Evolutionary conservation across 2,797 vertebrate species (phyloP).

Genomic region (Chiroxiphia lanceolata): DNA sequence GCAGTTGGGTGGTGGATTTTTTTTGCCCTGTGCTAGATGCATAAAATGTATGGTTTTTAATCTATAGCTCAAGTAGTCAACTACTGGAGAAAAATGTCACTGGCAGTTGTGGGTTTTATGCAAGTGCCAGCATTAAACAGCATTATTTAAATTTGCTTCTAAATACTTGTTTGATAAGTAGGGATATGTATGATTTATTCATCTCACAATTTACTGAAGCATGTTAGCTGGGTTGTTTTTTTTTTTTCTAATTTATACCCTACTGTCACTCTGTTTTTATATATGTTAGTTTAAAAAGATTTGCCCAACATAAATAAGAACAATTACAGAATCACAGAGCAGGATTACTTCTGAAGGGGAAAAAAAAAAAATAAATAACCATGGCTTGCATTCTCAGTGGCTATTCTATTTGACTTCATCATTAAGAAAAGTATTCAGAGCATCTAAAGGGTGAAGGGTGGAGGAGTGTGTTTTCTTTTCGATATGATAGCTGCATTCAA

Average conservation of each 20-base stretch:
- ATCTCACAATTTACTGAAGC: constrained; percentile 69
- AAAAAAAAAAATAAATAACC: background rate
- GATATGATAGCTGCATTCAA: constrained; percentile 81
- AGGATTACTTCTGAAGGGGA: constrained; percentile 69
- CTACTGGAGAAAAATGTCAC: constrained; percentile 26
- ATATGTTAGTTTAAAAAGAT: constrained; percentile 71
- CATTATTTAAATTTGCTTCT: constrained; percentile 73
- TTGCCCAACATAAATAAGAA: constrained; percentile 72
- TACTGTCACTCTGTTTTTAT: constrained; percentile 66
- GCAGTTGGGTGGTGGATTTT: background rate
- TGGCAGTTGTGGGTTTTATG: constrained; percentile 60
- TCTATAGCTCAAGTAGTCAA: constrained; percentile 59
- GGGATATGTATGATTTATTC: constrained; percentile 71
- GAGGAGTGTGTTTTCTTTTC: constrained; percentile 89
- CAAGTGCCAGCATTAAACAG: constrained; percentile 63
- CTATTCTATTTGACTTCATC: constrained; percentile 77
- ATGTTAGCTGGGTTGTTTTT: constrained; percentile 34
- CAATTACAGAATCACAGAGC: constrained; percentile 74
- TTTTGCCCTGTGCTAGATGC: background rate
- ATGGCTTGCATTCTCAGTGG: constrained; percentile 69
- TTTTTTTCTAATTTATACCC: constrained; percentile 58
- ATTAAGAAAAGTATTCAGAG: constrained; percentile 78
- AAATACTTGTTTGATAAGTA: constrained; percentile 73
- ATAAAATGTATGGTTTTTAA: constrained; percentile 38
- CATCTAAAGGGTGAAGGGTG: constrained; percentile 82